phyloP scores from a whole-genome alignment of 2,113 vertebrate genomes.

The Colossoma macropomum region DNA sequence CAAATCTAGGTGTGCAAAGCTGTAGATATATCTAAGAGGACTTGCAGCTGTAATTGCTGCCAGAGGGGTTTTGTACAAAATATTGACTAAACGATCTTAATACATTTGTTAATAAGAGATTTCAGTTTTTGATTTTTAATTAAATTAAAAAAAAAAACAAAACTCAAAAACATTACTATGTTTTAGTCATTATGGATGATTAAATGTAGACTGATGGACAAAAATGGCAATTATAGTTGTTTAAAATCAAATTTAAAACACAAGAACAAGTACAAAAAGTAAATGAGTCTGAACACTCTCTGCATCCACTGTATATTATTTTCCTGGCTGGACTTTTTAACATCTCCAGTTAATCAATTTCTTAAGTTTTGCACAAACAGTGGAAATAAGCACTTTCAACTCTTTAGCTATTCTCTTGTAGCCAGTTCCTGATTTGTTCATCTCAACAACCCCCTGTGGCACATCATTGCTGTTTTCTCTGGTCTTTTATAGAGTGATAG shows the following conservation, averaged over 20 bases:
- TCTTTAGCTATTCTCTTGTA: too few species aligned
- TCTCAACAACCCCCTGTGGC: too few species aligned
- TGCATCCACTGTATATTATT: neutral
- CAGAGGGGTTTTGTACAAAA: neutral
- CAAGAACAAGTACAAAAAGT: neutral
- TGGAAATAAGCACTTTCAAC: too few species aligned
- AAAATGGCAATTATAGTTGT: neutral
- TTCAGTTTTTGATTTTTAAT: neutral
- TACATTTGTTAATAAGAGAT: neutral
- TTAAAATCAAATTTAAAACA: neutral
- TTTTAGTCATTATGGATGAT: neutral
- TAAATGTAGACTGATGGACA: neutral
- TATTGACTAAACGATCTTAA: neutral
- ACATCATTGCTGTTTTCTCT: too few species aligned
- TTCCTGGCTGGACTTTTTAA: too few species aligned
- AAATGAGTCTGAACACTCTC: neutral
- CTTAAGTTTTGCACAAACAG: too few species aligned
- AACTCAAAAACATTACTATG: neutral
- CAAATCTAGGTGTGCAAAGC: neutral
- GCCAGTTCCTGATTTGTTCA: too few species aligned
- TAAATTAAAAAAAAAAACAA: too few species aligned
- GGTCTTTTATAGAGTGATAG: too few species aligned
- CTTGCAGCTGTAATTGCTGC: neutral
- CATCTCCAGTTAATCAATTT: too few species aligned
- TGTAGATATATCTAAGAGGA: neutral